Conservation (phyloP, 2,888 invertebrate species). For the Caenorhabditis wallacei region DNA sequence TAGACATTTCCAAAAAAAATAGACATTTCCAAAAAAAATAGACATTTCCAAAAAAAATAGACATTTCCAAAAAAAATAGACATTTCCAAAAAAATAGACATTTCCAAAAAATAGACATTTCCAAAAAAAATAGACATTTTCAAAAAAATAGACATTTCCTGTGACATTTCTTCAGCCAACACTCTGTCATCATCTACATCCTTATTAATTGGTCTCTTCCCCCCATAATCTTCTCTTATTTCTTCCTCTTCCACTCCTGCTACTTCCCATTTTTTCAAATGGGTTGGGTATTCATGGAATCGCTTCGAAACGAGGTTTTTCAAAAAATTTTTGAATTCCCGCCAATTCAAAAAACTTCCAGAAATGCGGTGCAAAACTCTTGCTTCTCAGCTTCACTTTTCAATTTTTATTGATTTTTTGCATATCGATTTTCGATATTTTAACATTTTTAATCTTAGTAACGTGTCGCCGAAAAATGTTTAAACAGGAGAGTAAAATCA, state of each 20-base stretch:
- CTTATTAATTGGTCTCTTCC: slow-evolving; percentile 27
- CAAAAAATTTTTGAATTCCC: neutral
- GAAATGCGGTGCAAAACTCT: slow-evolving; percentile 10
- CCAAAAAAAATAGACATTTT: no score
- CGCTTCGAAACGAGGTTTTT: slow-evolving; percentile 11
- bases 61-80: neutral
- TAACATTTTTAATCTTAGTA: slow-evolving; percentile 41
- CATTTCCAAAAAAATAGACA: neutral
- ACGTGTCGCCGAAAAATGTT: slow-evolving; percentile 40
- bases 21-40: neutral
- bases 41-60: neutral
- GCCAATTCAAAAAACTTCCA: neutral
- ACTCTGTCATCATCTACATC: slow-evolving; percentile 8
- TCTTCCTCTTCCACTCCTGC: slow-evolving; percentile 24
- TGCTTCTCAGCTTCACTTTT: neutral
- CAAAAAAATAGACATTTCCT: no score
- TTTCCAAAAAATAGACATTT: neutral
- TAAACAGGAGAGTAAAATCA: neutral
- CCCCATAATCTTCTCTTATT: slow-evolving; percentile 17
- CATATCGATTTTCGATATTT: slow-evolving; percentile 18
- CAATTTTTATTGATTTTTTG: slow-evolving; percentile 1
- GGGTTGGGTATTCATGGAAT: slow-evolving; percentile 55
- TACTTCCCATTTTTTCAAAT: slow-evolving; percentile 40
- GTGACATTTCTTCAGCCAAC: slow-evolving; percentile 28
- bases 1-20: neutral